Base-by-base conservation (phyloP, 1,140 invertebrate genomes). In the Babylonia areolata region DNA sequence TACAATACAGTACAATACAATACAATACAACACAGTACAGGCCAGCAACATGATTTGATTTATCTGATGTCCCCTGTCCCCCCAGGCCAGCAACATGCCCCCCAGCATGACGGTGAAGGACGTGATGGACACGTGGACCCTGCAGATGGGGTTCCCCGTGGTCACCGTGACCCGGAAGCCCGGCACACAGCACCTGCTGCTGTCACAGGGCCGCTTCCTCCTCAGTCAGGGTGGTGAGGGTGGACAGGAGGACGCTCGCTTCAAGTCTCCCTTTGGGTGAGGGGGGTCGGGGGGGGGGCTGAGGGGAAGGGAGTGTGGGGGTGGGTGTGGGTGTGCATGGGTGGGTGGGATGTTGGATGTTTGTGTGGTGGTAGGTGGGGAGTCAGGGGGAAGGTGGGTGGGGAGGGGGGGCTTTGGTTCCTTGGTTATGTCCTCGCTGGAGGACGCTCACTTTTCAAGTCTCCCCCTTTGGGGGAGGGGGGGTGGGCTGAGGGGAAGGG, bases 101-200 rank as follows among this genome's bases (percentile, higher is more conserved):
- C 20, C 15, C n/a, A 31, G 39, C n/a, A 35, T 73, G 64, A 84
- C 82, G 35, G 94, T 98, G 1, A 96, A 96, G 86, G 92, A 95
- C 2, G 96, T 98, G 78, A 97, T 98, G 97, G 97, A 98, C 89
- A 97, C 97, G 0, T 99, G 98, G 97, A 98, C 97, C 0, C 92
- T 97, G 17, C 97, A 98, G 94, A 97, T 96, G 85, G 97, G 97
- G 1, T 98, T 97, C 93, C 97, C 97, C 0, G 96, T 98, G 0
- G 94, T 98, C 0, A 97, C 95, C 0, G 96, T 98, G 0, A 95
- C 40, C 2, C 35, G 3, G 17, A 85, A 78, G 46, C 79, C 81
- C 2, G 86, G 79, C 58, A 58, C 17, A 2, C n/a, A 31, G 15
- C 84, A 84, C 39, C 87, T 86, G 31, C 46, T 51, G 28, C 31